Evolutionary conservation across 2,113 vertebrate genomes (phyloP), one percentile per base, ranked within the genome.

Genomic region (Chaetorhynchus papuensis): DNA sequence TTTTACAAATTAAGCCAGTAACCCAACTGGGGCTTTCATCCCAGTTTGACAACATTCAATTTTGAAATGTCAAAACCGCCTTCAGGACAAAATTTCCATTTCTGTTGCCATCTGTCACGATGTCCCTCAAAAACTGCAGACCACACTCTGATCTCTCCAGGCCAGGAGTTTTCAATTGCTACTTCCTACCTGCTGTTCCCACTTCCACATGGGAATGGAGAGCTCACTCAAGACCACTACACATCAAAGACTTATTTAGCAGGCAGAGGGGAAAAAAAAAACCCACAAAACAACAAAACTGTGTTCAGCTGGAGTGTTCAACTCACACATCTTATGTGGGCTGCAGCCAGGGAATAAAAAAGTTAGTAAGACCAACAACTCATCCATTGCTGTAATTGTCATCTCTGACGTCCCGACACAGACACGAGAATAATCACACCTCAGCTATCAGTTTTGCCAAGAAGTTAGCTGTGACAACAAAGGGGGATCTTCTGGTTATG

Each of bases 41-140:
- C 59, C 68, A 49, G 31, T 74, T 71, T 75, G 71, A 89, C 44
- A 93, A 77, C 22, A 74, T 63, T 60, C 66, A 84, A 71, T 78
- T 90, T 68, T 71, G 44, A 89, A 89, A 84, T 89, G 87, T 78
- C 72, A 92, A 47, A 94, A 54, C n/a, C 0, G 2, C 87, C 80
- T 92, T 60, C 69, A 87, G 91, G 93, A 92, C 49, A 92, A 59
- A 84, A 70, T 64, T 89, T 87, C 76, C 44, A 49, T 71, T 94
- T 87, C 87, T 63, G 47, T 81, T 80, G 56, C 83, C 89, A 86
- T 84, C 63, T 94, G 90, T 87, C 56, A 60, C 39, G 44, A 47
- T 3, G 13, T 23, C 52, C 76, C 68, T 90, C 86, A 86, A 77
- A 90, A 86, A 27, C 35, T 41, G 60, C 45, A 77, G 68, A 83